Evolutionary conservation across 2,113 vertebrate species (phyloP), one percentile per base, ranked within the genome.

Genomic region (Chrysemys picta): DNA sequence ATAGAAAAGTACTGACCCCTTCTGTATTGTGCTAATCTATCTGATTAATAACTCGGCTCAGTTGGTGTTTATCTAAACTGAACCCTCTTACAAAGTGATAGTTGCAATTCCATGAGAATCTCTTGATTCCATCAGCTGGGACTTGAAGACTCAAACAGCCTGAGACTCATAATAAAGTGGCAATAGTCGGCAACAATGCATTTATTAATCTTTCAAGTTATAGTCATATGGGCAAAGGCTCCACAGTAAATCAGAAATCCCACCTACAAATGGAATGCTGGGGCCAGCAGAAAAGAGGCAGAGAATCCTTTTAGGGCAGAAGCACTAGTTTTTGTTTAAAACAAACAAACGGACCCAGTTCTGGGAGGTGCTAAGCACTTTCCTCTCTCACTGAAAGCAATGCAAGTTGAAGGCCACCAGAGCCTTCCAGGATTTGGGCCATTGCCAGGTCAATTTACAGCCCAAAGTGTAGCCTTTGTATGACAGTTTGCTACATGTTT

Each of bases 191-290:
- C 85, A 93, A 42, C 50, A 29, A 72, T 38, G 80, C 29, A 2
- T 53, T 80, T 87, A 82, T 69, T 53, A 94, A 35, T 4, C 56
- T 52, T 42, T 49, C 0, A 16, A 24, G 78, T 6, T 38, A 56
- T 1, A 24, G 27, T 79, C 25, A 25, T 47, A 47, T 14, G 7
- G 38, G 24, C 22, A 83, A 75, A 88, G 0, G 0, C 79, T 75
- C 82, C 24, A 84, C 10, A 89, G 91, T 91, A 87, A 87, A 94
- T 90, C 79, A 91, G 81, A 89, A 92, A 75, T 72, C 83, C 89
- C 93, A 85, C 84, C 95, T 90, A 88, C 54, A 90, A 6, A 16
- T 35, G 49, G 69, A 21, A 6, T 86, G 56, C 75, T 35, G 75
- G 0, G 19, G 69, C 72, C 16, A 2, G 80, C 0, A 0, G 42